Conservation (phyloP, 2,797 vertebrate genomes). For the Otolemur crassicaudatus region DNA sequence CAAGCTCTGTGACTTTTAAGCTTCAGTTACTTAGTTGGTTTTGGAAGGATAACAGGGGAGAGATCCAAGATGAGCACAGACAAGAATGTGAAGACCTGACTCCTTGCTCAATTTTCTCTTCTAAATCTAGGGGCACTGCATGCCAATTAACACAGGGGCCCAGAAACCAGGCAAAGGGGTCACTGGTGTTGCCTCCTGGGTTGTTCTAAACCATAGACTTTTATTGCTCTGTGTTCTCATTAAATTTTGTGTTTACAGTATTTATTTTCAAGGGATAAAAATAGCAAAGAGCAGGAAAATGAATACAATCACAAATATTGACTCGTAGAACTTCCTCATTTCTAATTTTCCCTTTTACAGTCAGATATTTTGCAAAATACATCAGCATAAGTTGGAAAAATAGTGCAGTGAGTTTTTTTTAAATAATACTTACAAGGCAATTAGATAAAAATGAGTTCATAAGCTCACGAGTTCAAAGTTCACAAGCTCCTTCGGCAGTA, state of each 20-base stretch:
- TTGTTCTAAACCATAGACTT: neutral
- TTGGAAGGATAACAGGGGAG: neutral
- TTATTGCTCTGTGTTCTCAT: neutral
- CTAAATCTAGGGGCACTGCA: rapidly evolving
- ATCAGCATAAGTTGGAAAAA: neutral
- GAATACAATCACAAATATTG: neutral
- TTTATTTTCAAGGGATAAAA: neutral
- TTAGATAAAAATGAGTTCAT: constrained; percentile 19
- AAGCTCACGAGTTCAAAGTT: neutral
- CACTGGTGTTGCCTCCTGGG: rapidly evolving
- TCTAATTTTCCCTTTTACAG: neutral
- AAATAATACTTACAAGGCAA: neutral
- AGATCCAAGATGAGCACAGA: neutral
- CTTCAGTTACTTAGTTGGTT: neutral
- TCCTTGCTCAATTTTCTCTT: neutral
- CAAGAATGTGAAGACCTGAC: neutral
- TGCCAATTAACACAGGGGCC: neutral
- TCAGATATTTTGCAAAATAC: neutral
- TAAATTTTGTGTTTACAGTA: neutral
- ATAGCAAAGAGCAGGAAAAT: neutral
- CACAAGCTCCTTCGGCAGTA: neutral
- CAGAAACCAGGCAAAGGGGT: rapidly evolving
- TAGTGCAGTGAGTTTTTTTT: neutral
- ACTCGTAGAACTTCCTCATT: neutral
- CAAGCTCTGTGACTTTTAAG: neutral